A percentile compares a stretch with the other conserved stretches of the same genome.
These are phyloP conservation scores for Zaprionus lachaisei DNA, from an alignment of 1,140 invertebrate species.

Conservation along the genomic window DNA sequence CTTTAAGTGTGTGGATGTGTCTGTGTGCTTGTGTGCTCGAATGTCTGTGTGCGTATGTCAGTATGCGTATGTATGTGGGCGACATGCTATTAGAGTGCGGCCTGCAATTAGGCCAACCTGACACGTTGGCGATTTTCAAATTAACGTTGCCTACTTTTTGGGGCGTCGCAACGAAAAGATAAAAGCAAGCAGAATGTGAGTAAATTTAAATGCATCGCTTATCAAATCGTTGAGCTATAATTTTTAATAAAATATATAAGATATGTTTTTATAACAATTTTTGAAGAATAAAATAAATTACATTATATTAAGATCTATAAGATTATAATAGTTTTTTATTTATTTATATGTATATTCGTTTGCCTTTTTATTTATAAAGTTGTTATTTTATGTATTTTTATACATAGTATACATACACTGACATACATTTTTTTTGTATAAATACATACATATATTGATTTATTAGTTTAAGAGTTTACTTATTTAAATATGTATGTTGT, in stretches of 20 bases:
- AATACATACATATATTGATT: neutral
- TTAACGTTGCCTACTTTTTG: constrained; percentile 33
- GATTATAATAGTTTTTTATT: too few species aligned
- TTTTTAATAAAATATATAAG: too few species aligned
- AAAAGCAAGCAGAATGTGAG: neutral
- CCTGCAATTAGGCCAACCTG: constrained; percentile 26
- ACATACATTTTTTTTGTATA: neutral
- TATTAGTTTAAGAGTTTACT: too few species aligned
- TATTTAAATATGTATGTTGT: neutral
- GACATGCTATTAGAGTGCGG: constrained; percentile 14
- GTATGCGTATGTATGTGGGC: neutral
- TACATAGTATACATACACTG: too few species aligned
- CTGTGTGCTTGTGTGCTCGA: neutral
- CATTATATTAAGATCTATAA: too few species aligned
- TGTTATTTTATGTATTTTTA: too few species aligned
- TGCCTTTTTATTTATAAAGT: too few species aligned
- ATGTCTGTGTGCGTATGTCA: neutral
- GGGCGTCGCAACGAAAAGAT: neutral
- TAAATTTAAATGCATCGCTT: neutral
- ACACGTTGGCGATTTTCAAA: constrained; percentile 18
- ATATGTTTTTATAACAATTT: too few species aligned
- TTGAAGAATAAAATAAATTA: too few species aligned
- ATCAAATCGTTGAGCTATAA: neutral
- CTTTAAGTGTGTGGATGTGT: constrained; percentile 6
- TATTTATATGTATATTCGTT: too few species aligned